Base-by-base conservation (phyloP, 2,888 invertebrate genomes). In the Dendrolimus pini region DNA sequence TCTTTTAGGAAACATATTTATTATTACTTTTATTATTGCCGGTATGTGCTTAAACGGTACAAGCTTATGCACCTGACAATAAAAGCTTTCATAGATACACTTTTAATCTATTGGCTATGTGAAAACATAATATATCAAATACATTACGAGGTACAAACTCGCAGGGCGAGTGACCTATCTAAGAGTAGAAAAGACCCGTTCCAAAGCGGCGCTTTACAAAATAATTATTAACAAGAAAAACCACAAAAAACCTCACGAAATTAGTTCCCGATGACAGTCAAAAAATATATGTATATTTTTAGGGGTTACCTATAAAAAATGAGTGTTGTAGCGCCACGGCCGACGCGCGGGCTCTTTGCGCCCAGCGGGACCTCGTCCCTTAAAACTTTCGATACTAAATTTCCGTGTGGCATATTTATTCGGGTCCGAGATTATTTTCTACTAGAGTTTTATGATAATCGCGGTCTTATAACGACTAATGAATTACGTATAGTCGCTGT, bases 241-340 rank as follows among this genome's bases (percentile, higher is more conserved):
- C 80, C 75, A 88, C 82, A 87, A 88, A 88, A 85, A 89, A 82
- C 81, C 71, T 71, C 75, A 70, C 82, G 80, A 89, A 89, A 90
- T 90, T 89, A 90, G 89, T 89, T 90, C 89, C 83, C 89, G 89
- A 90, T 90, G 89, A 90, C 89, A 90, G 86, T 86, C 82, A 80
- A 89, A 87, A 89, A 89, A 88, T 87, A 85, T 85, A 82, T 82
- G 79, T 84, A 80, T 75, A 76, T 79, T 83, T 85, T 81, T 74
- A 65, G 69, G 69, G 66, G 69, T 69, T 68, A 70, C 66, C 68
- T 68, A 65, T 72, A 81, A 82, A 82, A 83, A 79, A 79, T 64
- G 73, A 60, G 57, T 63, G 60, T 55, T 70, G 72, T 76, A 88
- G 89, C 89, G 89, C 89, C 89, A 82, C 65, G 77, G 60, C 65